Evolutionary conservation across 2,888 invertebrate species (phyloP).

Genomic region (Trissonchulus latispiculum): DNA sequence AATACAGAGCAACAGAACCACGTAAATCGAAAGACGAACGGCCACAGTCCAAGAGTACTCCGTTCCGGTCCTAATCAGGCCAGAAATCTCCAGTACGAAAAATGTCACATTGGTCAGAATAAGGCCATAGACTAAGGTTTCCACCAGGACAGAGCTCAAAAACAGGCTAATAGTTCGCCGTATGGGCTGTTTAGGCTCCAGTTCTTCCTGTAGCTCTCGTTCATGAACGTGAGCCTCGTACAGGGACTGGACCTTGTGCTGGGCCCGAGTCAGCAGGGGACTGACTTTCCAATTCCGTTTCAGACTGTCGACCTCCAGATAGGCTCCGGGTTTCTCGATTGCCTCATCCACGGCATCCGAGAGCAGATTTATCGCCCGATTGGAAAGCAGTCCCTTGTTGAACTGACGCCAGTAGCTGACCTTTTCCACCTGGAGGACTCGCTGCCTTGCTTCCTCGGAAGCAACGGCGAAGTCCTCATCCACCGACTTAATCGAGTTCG

Average conservation of each 20-base stretch:
- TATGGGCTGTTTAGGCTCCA: not conserved
- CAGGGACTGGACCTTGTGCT: not conserved
- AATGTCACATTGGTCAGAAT: not conserved
- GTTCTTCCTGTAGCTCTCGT: not conserved
- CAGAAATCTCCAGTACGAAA: not conserved
- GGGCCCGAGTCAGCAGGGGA: not conserved
- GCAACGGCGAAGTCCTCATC: not conserved
- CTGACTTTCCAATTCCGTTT: not conserved
- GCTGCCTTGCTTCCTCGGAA: constrained; percentile 53
- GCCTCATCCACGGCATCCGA: constrained; percentile 48
- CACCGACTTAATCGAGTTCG: not conserved
- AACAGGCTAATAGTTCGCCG: not conserved
- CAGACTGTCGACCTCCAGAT: constrained; percentile 26
- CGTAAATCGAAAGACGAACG: not conserved
- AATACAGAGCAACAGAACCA: not conserved
- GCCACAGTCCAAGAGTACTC: not conserved
- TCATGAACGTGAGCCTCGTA: not conserved
- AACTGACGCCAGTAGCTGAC: constrained; percentile 58
- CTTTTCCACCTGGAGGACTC: constrained; percentile 56
- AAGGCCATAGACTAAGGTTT: not conserved
- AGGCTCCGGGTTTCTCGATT: constrained; percentile 38
- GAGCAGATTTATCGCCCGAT: constrained; percentile 53
- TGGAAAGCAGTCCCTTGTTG: constrained; percentile 56
- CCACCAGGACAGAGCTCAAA: not conserved
- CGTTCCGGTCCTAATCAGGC: not conserved